These are phyloP conservation scores for Exaiptasia diaphana DNA, from an alignment of 64 coral and sea anemone genomes.

Conservation along the genomic window DNA sequence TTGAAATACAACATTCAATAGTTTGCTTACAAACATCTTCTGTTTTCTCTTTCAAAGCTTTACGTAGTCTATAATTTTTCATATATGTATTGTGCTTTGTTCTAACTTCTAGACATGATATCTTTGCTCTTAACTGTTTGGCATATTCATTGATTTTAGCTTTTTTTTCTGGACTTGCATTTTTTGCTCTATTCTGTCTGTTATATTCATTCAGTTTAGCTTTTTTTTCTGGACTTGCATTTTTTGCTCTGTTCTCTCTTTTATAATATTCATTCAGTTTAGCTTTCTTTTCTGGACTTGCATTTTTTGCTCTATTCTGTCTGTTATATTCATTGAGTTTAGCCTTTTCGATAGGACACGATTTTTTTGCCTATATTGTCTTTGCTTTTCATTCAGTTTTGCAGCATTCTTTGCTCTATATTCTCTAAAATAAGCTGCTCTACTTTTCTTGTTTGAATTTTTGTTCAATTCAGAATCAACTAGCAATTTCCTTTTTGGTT, in stretches of 20 bases:
- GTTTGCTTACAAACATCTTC: constrained; percentile 10
- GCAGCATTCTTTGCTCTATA: not conserved
- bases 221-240: not conserved
- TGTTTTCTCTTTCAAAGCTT: not conserved
- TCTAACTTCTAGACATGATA: too few species aligned
- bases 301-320: not conserved
- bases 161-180: not conserved
- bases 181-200: not conserved
- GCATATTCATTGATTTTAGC: not conserved
- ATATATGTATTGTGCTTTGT: too few species aligned
- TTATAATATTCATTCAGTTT: not conserved
- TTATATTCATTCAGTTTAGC: not conserved
- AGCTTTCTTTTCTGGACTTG: not conserved
- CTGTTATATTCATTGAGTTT: not conserved
- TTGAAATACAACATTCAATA: not conserved
- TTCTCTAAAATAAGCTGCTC: not conserved
- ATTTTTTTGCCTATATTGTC: not conserved
- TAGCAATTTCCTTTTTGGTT: not conserved
- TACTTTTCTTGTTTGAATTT: not conserved
- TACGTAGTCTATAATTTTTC: too few species aligned
- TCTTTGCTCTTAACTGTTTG: too few species aligned
- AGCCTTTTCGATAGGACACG: not conserved
- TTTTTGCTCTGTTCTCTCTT: not conserved
- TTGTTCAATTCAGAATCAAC: not conserved
- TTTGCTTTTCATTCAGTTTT: not conserved